Percentiles rank a stretch among this genome's conserved stretches.
phyloP scores from a whole-genome alignment of 2,888 invertebrate genomes.

The Ophion ellenae region DNA sequence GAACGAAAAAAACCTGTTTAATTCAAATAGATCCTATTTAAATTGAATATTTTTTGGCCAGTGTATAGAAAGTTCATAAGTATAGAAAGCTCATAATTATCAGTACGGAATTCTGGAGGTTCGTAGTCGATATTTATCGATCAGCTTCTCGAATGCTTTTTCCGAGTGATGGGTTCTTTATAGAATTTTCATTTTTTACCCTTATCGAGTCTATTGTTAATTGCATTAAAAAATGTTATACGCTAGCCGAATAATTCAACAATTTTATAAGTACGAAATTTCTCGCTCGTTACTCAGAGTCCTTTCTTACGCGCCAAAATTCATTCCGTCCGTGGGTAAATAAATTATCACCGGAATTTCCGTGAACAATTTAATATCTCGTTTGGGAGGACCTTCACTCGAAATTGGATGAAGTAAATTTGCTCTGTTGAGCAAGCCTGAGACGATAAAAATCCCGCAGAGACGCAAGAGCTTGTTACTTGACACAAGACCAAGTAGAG shows the following conservation, averaged over 20 bases:
- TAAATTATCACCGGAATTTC: slow-evolving; percentile 41
- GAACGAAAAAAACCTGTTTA: too few relatives aligned
- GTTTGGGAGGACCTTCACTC: slow-evolving; percentile 36
- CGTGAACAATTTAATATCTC: slow-evolving; percentile 47
- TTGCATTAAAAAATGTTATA: not conserved
- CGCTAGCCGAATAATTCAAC: not conserved
- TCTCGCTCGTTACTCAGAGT: not conserved
- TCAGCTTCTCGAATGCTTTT: too few relatives aligned
- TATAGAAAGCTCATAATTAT: too few relatives aligned
- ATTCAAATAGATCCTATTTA: too few relatives aligned
- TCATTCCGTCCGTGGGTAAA: slow-evolving; percentile 29
- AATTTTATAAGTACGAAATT: not conserved
- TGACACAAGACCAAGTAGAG: slow-evolving; percentile 16
- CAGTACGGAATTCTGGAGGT: too few relatives aligned
- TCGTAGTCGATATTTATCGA: too few relatives aligned
- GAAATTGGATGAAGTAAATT: slow-evolving; percentile 53
- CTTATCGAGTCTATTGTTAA: not conserved
- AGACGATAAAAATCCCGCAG: slow-evolving; percentile 28
- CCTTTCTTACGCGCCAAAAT: not conserved
- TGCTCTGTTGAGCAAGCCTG: slow-evolving; percentile 18
- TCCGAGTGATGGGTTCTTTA: too few relatives aligned
- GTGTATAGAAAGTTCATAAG: too few relatives aligned
- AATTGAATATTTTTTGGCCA: too few relatives aligned
- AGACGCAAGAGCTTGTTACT: slow-evolving; percentile 13
- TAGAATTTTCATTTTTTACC: too few relatives aligned